Evolutionary conservation across 2,113 vertebrate genomes (phyloP).

Genomic region (Microtus richardsoni): DNA sequence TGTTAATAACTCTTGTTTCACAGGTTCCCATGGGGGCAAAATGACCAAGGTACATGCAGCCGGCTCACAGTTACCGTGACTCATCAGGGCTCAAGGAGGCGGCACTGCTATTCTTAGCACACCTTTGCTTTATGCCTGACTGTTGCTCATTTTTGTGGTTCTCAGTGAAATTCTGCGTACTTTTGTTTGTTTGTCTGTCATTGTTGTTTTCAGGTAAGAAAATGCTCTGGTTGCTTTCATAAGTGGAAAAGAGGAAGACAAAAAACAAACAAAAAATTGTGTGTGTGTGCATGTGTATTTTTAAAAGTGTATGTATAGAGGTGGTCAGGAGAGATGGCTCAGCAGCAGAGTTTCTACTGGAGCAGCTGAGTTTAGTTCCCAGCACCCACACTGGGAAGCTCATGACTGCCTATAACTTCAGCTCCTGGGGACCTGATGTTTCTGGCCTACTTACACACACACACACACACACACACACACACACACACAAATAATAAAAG

Average conservation of each 20-base stretch:
- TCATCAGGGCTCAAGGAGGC: neutral
- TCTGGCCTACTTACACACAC: neutral
- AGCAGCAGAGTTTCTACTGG: neutral
- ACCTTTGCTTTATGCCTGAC: neutral
- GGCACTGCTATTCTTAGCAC: neutral
- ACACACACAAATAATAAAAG: neutral
- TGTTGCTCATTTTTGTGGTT: neutral
- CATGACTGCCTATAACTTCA: neutral
- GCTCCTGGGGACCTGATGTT: neutral
- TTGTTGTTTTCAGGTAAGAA: conserved; percentile 36
- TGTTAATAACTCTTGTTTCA: neutral
- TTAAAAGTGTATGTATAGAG: neutral
- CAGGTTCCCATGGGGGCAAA: neutral
- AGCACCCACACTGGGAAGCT: neutral
- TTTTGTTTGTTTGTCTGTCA: neutral
- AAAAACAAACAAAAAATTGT: neutral
- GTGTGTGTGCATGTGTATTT: neutral
- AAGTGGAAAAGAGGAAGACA: neutral
- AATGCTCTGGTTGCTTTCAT: neutral
- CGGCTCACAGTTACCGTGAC: neutral
- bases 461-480: neutral
- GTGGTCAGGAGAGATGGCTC: neutral
- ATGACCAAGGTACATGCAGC: neutral
- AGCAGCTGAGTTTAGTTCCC: neutral
- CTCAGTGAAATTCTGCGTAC: neutral